Base-by-base conservation (phyloP, 2,888 invertebrate genomes). In the Trissolcus brochymenae region DNA sequence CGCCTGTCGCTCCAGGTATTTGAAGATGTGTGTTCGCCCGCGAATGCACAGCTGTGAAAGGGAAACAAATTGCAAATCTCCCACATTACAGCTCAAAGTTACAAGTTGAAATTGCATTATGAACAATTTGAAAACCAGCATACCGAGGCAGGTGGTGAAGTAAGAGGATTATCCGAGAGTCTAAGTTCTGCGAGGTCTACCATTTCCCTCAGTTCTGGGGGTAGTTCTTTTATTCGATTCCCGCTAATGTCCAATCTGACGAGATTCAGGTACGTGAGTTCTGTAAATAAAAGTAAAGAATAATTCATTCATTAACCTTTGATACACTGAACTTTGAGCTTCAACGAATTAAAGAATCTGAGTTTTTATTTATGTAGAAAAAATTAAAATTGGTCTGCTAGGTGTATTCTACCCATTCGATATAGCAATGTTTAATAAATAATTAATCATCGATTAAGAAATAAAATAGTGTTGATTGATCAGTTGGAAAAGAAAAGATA, bases 11-110 rank as follows among this genome's bases (percentile, higher is more conserved):
- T 97, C 97, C 82, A 98, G 91, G 90, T 95, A 97, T 90, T 98
- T 98, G 91, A 97, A 97, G 84, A 98, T 96, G 90, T 98, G 98
- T 86, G 96, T 95, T 86, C 96, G 93, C 83, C 98, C 98, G 89
- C 97, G 93, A 90, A 94, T 94, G 90, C 97, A 98, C 82, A 96
- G 91, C 96, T 96, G 90, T 0, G 6, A n/a, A n/a, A 91, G 6
- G 4, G 6, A 25, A 25, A 25, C 21, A 1, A 21, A 21, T 4
- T 2, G 0, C 25, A 25, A 25, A 25, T 25, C 25, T 0, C 4
- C 25, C 3, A 25, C 4, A 6, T 25, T 25, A 25, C 4, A 25
- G 4, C 0, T 25, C 25, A 25, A 2, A 4, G 6, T 25, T 25
- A 25, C 25, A 25, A 25, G 25, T 25, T 25, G 25, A 4, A 25